A percentile compares a stretch with the other conserved stretches of the same genome.
Conservation (phyloP, 2,797 vertebrate species). For the Fistularia tabacaria region DNA sequence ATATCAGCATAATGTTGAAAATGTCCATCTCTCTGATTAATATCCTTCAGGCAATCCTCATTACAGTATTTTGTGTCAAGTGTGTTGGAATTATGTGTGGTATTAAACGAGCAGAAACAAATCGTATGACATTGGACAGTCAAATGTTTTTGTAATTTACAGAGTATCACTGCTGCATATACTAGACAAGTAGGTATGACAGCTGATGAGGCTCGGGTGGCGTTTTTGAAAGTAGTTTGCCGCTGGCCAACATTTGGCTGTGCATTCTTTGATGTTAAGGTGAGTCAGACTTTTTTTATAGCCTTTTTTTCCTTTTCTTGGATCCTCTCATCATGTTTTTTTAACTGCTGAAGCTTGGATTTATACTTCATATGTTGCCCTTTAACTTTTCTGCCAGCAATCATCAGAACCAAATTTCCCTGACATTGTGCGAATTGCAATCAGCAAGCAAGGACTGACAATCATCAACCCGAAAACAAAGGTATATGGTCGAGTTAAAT, state of each 20-base stretch:
- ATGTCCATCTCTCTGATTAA: no score
- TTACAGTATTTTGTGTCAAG: no score
- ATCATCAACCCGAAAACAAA: constrained; percentile 93
- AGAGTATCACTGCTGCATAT: constrained; percentile 79
- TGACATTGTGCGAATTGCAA: constrained; percentile 87
- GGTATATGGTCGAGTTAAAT: constrained; percentile 60
- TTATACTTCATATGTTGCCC: background rate
- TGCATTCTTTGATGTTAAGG: constrained; percentile 97
- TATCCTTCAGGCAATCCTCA: no score
- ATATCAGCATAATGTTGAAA: no score
- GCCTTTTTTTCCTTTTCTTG: background rate
- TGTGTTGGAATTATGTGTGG: background rate
- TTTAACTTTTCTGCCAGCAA: constrained; percentile 77
- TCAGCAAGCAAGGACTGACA: constrained; percentile 88
- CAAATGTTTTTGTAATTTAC: constrained; percentile 20
- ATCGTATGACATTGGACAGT: no score
- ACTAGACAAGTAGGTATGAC: constrained; percentile 81
- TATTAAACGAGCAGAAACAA: no score
- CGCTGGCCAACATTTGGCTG: constrained; percentile 94
- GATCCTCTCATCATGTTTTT: background rate
- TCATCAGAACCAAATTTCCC: constrained; percentile 87
- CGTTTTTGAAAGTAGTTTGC: constrained; percentile 83
- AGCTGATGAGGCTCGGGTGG: constrained; percentile 82
- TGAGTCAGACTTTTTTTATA: constrained; percentile 40
- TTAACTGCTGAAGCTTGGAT: background rate